Evolutionary conservation across 2,888 invertebrate species (phyloP).

Genomic region (Chymomyza amoena): DNA sequence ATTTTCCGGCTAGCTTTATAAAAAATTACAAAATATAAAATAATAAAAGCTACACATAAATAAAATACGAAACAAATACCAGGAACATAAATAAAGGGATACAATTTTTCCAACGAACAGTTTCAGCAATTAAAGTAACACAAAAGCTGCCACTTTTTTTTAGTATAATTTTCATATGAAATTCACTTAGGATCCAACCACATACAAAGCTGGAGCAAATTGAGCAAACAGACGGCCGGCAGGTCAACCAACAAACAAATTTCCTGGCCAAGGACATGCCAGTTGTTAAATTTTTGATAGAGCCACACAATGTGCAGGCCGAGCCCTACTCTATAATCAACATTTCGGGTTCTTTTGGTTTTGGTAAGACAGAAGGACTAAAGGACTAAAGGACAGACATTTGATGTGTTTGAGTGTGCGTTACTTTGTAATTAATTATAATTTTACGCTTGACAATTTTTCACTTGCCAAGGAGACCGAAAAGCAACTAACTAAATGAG

Average conservation of each 20-base stretch:
- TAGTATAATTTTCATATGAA: background rate
- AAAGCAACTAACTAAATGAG: conserved; percentile 4
- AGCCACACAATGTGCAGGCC: background rate
- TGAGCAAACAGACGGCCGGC: background rate
- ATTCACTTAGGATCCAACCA: background rate
- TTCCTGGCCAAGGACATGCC: background rate
- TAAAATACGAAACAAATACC: background rate
- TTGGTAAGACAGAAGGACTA: background rate
- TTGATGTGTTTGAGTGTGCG: conserved; percentile 12
- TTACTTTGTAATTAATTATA: conserved; percentile 65
- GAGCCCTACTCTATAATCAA: background rate
- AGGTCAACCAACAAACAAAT: background rate
- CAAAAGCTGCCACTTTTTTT: background rate
- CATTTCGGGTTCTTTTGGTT: background rate
- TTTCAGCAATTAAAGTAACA: background rate
- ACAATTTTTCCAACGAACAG: background rate
- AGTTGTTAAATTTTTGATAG: background rate
- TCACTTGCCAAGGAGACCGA: conserved; percentile 40
- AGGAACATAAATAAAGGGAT: background rate
- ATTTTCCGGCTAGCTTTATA: background rate
- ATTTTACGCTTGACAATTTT: conserved; percentile 66
- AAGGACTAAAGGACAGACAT: background rate
- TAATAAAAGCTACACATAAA: background rate
- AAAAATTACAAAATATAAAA: background rate
- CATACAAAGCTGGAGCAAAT: background rate